Conservation (phyloP, 2,888 invertebrate species). For the Psylliodes chrysocephalus region DNA sequence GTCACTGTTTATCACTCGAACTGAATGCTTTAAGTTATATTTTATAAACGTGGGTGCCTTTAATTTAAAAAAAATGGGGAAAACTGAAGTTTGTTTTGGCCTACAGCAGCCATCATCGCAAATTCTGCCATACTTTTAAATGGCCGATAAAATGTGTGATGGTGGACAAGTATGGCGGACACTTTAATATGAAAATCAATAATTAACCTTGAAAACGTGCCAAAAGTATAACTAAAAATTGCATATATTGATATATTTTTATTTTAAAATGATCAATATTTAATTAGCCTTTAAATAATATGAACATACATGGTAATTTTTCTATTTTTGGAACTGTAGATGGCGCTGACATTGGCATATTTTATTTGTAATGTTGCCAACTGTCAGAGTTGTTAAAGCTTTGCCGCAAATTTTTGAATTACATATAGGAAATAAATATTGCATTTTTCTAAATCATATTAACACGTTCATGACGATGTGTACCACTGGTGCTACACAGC, state of each 20-base stretch:
- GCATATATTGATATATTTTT: neutral
- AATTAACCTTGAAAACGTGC: no score
- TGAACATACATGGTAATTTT: neutral
- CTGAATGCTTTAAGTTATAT: conserved; percentile 12
- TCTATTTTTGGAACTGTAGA: neutral
- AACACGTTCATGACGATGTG: no score
- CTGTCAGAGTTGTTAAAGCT: conserved; percentile 14
- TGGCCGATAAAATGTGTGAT: conserved; percentile 55
- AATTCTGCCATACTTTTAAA: conserved; percentile 62
- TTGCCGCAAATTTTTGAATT: conserved; percentile 28
- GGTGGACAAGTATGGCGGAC: conserved; percentile 50
- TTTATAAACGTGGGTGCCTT: neutral
- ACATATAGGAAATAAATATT: no score
- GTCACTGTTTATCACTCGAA: conserved; percentile 43
- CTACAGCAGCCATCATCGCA: conserved; percentile 57
- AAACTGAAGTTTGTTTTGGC: conserved; percentile 51
- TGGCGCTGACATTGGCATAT: conserved; percentile 17
- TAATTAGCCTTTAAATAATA: neutral
- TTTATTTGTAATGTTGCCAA: conserved; percentile 3
- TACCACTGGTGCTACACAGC: no score
- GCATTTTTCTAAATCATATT: no score
- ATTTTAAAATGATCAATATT: no score
- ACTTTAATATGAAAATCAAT: neutral
- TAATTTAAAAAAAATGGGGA: conserved; percentile 18
- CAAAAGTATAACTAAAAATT: neutral